Base-by-base conservation (phyloP, 2,888 invertebrate genomes). In the Clepsis dumicolana region DNA sequence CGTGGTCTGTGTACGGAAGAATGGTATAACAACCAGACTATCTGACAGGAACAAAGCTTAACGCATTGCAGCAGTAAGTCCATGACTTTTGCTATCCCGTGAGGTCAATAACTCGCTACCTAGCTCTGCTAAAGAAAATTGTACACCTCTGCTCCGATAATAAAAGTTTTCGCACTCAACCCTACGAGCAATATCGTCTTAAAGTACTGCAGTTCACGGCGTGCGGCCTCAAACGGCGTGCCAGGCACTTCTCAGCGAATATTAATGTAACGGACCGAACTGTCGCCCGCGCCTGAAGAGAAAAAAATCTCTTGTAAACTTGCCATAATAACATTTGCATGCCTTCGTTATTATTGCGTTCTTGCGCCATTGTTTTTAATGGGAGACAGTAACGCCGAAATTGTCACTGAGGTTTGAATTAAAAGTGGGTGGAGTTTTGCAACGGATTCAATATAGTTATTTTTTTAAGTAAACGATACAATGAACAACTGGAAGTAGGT, bases 301-400 rank as follows among this genome's bases (percentile, higher is more conserved):
- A 53, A 32, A 62, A 62, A 62, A 62, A 65, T 35, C 29, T 62
- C 56, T 56, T 63, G 67, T 63, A 50, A 64, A 62, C 67, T 67
- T 67, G 67, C 67, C 62, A 67, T 67, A 67, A 67, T 67, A 62
- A 50, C 67, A 67, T 63, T 67, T 57, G 67, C 62, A 67, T 63
- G 62, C 63, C 56, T 67, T 67, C 38, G 56, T 67, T 63, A 67
- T 62, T 67, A 57, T 62, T 56, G 56, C 56, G 44, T 63, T 63
- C 62, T 56, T 56, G 50, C 8, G 38, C n/a, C 27, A 41, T 52
- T 56, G 27, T 38, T 27, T 62, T 66, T 62, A 56, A 59, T 59
- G 41, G 25, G 21, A 24, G 25, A 38, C 41, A 41, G 25, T 25
- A 24, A 24, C 35, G 21, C 56, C 24, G 54, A 56, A 54, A 35